Percentiles rank a stretch among this genome's conserved stretches.
These are phyloP conservation scores for Coranthus polyacanthus DNA, from an alignment of 2,797 vertebrate species.

Conservation along the genomic window DNA sequence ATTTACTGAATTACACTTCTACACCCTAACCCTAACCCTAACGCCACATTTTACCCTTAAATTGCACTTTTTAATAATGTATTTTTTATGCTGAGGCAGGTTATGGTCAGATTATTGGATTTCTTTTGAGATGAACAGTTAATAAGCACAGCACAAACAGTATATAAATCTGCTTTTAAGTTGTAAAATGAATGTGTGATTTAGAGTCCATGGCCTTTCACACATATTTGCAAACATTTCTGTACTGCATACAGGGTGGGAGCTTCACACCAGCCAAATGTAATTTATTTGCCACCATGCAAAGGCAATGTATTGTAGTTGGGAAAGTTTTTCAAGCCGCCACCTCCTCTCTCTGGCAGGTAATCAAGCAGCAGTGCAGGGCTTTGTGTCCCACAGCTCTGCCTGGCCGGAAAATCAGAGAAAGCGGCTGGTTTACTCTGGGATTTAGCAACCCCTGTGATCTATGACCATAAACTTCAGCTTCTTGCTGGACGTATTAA, in stretches of 20 bases:
- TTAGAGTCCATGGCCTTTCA: conserved; percentile 37
- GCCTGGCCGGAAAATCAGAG: conserved; percentile 22
- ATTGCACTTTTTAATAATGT: conserved; percentile 3
- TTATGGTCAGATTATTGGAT: conserved; percentile 33
- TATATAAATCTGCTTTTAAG: conserved; percentile 10
- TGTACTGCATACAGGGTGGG: background rate
- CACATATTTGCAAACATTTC: conserved; percentile 30
- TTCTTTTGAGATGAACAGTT: conserved; percentile 21
- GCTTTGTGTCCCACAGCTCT: conserved; percentile 14
- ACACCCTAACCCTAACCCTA: too few relatives aligned
- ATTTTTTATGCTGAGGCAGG: background rate
- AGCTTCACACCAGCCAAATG: conserved; percentile 40
- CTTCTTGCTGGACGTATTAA: conserved; percentile 20
- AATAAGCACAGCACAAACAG: conserved; percentile 43
- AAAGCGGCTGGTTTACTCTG: conserved; percentile 13
- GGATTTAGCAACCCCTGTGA: conserved; percentile 33
- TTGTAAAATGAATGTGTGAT: conserved; percentile 29
- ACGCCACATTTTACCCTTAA: too few relatives aligned
- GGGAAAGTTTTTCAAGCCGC: conserved; percentile 28
- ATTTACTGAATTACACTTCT: too few relatives aligned
- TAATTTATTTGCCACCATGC: conserved; percentile 22
- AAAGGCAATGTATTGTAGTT: conserved; percentile 34
- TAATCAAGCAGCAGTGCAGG: too few relatives aligned
- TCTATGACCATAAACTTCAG: conserved; percentile 18
- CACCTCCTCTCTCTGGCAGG: conserved; percentile 39